phyloP scores from a whole-genome alignment of 2,888 invertebrate genomes.

The Drosophila nigricruria region DNA sequence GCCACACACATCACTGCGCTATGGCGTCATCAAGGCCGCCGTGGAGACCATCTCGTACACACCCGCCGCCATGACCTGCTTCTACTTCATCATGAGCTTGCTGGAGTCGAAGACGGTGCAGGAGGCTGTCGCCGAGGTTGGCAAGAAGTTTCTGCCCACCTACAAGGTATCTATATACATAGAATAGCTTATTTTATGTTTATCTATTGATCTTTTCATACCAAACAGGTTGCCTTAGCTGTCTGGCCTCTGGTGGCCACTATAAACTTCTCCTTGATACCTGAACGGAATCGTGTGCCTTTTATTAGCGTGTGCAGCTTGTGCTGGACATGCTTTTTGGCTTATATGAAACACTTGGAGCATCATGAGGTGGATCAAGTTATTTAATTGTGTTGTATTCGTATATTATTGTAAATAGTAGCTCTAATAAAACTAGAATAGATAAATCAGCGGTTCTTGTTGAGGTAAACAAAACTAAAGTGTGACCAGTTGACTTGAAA shows the following conservation, averaged over 20 bases:
- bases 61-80: slow-evolving; percentile 91
- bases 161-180: slow-evolving; percentile 85
- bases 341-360: slow-evolving; percentile 90
- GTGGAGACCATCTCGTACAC: slow-evolving; percentile 92
- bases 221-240: slow-evolving; percentile 87
- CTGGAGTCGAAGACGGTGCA: slow-evolving; percentile 89
- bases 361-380: slow-evolving; percentile 82
- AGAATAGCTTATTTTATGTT: background rate
- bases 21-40: slow-evolving; percentile 91
- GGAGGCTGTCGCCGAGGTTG: slow-evolving; percentile 88
- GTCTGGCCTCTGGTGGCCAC: slow-evolving; percentile 91
- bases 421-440: slow-evolving; percentile 31
- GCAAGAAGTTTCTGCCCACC: slow-evolving; percentile 90
- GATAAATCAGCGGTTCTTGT: background rate
- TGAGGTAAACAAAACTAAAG: background rate
- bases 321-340: slow-evolving; percentile 91
- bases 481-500: background rate
- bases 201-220: background rate
- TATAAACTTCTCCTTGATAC: slow-evolving; percentile 89
- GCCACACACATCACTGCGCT: slow-evolving; percentile 90
- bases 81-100: slow-evolving; percentile 91
- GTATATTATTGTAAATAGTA: slow-evolving; percentile 24
- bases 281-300: slow-evolving; percentile 90
- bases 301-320: slow-evolving; percentile 91
- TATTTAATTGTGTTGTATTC: slow-evolving; percentile 35